phyloP scores from a whole-genome alignment of 2,113 vertebrate genomes.

The Falco punctatus region DNA sequence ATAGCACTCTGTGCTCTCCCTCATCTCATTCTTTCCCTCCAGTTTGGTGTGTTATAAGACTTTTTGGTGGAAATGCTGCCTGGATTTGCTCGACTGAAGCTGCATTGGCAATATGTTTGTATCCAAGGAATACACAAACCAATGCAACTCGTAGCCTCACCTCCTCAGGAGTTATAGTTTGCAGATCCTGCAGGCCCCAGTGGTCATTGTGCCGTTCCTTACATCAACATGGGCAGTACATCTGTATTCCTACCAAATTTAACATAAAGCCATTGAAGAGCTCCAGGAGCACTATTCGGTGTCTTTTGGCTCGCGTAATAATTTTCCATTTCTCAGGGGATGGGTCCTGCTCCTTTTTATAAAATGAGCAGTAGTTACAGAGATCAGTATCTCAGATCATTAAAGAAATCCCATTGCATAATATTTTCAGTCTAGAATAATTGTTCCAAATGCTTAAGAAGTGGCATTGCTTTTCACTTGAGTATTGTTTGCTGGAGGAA shows the following conservation, averaged over 20 bases:
- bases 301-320: not conserved
- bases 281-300: not conserved
- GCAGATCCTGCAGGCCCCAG: not conserved
- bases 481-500: not conserved
- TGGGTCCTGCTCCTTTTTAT: not conserved
- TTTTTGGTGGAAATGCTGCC: not conserved
- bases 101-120: not conserved
- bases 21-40: not conserved
- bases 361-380: not conserved
- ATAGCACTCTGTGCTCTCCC: not conserved
- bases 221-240: not conserved
- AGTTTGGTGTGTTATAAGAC: not conserved
- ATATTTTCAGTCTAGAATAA: conserved; percentile 21
- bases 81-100: not conserved
- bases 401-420: not conserved
- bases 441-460: not conserved
- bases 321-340: not conserved
- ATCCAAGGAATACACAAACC: not conserved
- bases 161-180: not conserved
- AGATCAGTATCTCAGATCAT: not conserved
- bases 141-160: not conserved
- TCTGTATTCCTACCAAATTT: not conserved
- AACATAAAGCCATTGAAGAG: not conserved
- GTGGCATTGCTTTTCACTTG: conserved; percentile 8
- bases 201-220: not conserved